These are phyloP conservation scores for Pyralis farinalis DNA, from an alignment of 2,888 invertebrate species.

Conservation along the genomic window DNA sequence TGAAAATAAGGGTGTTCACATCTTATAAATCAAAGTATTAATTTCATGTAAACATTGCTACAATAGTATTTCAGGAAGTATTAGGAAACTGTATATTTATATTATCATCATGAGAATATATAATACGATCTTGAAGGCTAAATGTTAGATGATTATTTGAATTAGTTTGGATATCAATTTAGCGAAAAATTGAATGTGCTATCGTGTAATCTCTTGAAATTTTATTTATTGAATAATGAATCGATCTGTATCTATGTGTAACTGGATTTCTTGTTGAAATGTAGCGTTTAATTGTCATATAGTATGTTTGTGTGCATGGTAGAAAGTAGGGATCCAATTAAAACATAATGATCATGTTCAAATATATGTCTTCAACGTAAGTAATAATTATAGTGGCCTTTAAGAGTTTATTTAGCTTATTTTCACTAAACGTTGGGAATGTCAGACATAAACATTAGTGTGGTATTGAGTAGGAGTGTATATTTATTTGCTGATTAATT, in stretches of 20 bases:
- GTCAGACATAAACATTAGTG: conserved; percentile 15
- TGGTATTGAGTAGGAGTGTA: conserved; percentile 13
- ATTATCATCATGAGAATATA: not conserved
- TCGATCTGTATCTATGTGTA: not conserved
- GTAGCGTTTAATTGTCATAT: conserved; percentile 33
- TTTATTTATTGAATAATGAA: no score
- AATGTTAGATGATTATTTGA: no score
- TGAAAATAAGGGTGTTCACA: not conserved
- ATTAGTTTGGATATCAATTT: no score
- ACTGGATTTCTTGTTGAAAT: conserved; percentile 14
- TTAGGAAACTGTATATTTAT: conserved; percentile 2
- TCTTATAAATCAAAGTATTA: not conserved
- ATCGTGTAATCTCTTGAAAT: no score
- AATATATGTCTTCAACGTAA: conserved; percentile 23
- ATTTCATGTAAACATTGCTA: conserved; percentile 2
- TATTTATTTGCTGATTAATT: conserved; percentile 18
- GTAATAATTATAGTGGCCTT: conserved; percentile 35
- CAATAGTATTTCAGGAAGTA: conserved; percentile 8
- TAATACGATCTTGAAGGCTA: not conserved
- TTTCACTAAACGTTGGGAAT: conserved; percentile 13
- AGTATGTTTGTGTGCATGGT: conserved; percentile 34
- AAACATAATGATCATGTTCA: conserved; percentile 20
- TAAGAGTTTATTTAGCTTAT: conserved; percentile 27
- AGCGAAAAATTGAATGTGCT: no score
- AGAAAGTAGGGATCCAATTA: conserved; percentile 36